Evolutionary conservation across 2,797 vertebrate species (phyloP).

Genomic region (Galaxias olidus): DNA sequence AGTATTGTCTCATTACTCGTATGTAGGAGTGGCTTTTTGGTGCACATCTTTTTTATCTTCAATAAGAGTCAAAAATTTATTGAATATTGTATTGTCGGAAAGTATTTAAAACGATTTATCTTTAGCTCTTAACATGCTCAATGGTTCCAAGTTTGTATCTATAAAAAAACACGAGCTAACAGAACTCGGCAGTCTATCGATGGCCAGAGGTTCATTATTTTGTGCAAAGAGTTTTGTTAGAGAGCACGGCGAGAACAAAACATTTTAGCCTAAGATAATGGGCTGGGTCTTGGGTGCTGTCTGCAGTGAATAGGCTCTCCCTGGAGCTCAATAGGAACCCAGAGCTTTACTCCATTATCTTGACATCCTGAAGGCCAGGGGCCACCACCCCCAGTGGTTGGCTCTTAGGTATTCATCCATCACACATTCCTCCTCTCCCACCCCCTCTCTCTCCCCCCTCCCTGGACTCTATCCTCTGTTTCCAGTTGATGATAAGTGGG

Average conservation of each 20-base stretch:
- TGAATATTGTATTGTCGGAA: neutral
- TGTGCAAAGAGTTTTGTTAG: conserved; percentile 45
- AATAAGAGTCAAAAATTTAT: no score
- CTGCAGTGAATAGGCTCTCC: conserved; percentile 82
- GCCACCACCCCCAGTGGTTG: conserved; percentile 87
- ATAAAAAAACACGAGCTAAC: conserved; percentile 35
- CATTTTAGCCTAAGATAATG: conserved; percentile 65
- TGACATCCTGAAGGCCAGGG: conserved; percentile 85
- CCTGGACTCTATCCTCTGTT: neutral
- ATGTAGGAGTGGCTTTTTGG: no score
- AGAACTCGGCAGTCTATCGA: conserved; percentile 53
- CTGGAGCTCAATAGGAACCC: conserved; percentile 89
- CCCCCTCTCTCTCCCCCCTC: conserved; percentile 65
- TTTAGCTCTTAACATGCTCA: neutral
- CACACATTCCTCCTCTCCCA: conserved; percentile 82
- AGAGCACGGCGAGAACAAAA: conserved; percentile 59
- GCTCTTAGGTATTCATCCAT: conserved; percentile 87
- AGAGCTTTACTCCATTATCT: conserved; percentile 92
- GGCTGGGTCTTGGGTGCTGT: conserved; percentile 42
- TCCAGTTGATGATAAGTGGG: conserved; percentile 20
- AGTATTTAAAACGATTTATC: neutral
- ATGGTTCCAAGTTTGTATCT: neutral
- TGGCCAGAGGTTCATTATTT: conserved; percentile 66
- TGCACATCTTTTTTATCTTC: no score
- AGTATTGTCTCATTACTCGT: no score